Conservation (phyloP, 92 coral and sea anemone species). For the Siderastrea radians region DNA sequence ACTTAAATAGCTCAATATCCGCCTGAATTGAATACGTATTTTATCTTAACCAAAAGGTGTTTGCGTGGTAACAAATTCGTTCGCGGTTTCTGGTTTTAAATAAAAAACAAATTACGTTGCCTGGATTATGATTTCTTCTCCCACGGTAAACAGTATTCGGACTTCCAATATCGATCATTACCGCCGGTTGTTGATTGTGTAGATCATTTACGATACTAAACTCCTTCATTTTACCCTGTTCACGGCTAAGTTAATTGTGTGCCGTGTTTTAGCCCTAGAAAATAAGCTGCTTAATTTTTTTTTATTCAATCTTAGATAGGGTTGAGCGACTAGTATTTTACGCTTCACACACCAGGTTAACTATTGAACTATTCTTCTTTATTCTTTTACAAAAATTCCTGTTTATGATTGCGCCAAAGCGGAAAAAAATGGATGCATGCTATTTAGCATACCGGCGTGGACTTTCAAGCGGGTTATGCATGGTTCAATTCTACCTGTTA, state of each 20-base stretch:
- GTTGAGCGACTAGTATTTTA: background rate
- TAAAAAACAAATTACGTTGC: background rate
- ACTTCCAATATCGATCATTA: background rate
- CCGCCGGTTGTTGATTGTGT: no score
- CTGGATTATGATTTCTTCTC: no score
- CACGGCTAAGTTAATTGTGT: no score
- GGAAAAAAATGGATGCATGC: conserved; percentile 1
- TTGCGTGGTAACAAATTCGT: background rate
- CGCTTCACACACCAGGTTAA: background rate
- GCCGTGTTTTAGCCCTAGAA: no score
- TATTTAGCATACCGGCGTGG: background rate
- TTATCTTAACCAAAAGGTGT: background rate
- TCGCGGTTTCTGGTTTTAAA: background rate
- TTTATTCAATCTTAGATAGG: no score
- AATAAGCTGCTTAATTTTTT: background rate
- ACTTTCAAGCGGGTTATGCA: background rate
- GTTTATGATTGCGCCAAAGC: background rate
- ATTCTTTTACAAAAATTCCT: background rate
- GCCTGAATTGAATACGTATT: background rate
- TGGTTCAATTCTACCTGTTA: no score
- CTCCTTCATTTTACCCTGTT: no score
- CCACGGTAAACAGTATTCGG: background rate
- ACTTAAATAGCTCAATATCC: background rate
- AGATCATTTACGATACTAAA: no score
- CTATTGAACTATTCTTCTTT: no score